Evolutionary conservation across 2,888 invertebrate species (phyloP).

Genomic region (Imbricaverruca yamaguchii): DNA sequence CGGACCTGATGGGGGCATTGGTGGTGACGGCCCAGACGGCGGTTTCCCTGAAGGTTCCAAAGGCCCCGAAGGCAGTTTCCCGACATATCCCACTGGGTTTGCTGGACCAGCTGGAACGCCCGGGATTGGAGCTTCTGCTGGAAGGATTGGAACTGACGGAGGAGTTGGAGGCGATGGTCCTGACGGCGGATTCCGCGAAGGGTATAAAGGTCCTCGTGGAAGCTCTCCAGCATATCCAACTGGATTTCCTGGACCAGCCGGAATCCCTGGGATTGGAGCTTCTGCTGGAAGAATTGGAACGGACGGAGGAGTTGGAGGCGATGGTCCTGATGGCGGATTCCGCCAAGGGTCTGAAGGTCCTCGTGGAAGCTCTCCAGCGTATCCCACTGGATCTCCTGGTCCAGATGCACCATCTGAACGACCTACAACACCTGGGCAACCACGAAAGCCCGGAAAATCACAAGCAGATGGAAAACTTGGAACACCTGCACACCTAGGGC

Average conservation of each 20-base stretch:
- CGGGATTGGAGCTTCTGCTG: no score
- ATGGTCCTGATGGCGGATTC: background rate
- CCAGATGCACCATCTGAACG: background rate
- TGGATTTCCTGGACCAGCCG: conserved; percentile 20
- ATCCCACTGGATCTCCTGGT: background rate
- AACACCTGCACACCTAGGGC: no score
- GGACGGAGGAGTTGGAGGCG: background rate
- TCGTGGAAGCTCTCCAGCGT: background rate
- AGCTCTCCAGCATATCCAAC: background rate
- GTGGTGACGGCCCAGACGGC: conserved; percentile 26
- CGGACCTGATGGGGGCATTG: conserved; percentile 16
- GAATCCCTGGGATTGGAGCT: background rate
- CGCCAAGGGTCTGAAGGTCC: background rate
- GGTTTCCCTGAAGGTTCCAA: conserved; percentile 23
- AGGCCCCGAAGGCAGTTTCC: background rate
- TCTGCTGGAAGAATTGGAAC: background rate
- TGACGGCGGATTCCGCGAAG: background rate
- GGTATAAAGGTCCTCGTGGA: background rate
- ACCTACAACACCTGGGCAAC: no score
- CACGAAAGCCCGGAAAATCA: no score
- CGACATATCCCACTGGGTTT: background rate
- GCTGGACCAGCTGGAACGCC: conserved; percentile 21
- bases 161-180: no score
- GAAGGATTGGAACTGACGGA: no score
- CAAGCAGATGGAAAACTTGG: no score